Conservation (phyloP, 2,888 invertebrate genomes). For the Rugalucina vietnamica region DNA sequence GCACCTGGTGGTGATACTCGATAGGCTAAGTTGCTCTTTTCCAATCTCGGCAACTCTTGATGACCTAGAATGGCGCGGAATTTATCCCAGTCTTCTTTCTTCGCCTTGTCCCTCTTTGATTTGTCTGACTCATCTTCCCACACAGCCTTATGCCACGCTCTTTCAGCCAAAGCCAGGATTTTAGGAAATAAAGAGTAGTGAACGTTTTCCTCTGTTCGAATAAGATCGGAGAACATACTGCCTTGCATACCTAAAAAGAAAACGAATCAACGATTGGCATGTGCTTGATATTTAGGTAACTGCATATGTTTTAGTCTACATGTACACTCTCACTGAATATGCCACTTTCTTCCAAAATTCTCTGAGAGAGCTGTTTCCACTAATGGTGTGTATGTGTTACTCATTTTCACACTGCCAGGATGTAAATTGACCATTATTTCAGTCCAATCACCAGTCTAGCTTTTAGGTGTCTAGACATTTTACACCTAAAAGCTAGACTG, state of each 20-base stretch:
- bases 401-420: too few relatives aligned
- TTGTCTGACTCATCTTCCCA: conserved; percentile 72
- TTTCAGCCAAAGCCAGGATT: conserved; percentile 77
- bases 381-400: too few relatives aligned
- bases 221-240: conserved; percentile 75
- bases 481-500: too few relatives aligned
- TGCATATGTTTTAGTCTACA: too few relatives aligned
- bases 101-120: conserved; percentile 23
- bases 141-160: conserved; percentile 79
- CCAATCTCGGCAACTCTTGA: conserved; percentile 71
- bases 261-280: too few relatives aligned
- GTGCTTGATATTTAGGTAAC: too few relatives aligned
- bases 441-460: too few relatives aligned
- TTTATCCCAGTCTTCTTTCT: conserved; percentile 65
- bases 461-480: too few relatives aligned
- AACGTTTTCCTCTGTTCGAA: conserved; percentile 65
- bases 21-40: conserved; percentile 66
- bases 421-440: too few relatives aligned
- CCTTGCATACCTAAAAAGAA: conserved; percentile 76
- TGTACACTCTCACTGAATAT: too few relatives aligned
- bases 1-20: conserved; percentile 76
- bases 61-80: conserved; percentile 75
- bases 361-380: too few relatives aligned
- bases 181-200: conserved; percentile 74
- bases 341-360: too few relatives aligned